A percentile compares a stretch with the other conserved stretches of the same genome.
Evolutionary conservation across 30 jellyfish, hydroid and myxozoan genomes (phyloP).

Genomic region (Phacellophora camtschatica): DNA sequence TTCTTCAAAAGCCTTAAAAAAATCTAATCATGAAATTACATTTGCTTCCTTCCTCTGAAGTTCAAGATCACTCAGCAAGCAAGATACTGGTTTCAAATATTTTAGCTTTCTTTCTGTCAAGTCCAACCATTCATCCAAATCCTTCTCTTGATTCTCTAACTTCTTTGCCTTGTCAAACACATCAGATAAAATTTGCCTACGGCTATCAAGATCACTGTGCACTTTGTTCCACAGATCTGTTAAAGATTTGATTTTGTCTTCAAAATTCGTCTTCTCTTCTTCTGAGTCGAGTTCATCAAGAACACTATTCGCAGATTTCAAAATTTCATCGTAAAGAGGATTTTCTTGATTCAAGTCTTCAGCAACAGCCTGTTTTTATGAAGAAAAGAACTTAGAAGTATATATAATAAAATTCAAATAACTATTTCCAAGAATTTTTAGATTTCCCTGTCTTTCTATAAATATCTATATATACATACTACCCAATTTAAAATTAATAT

Average conservation of each 20-base stretch:
- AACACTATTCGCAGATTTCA: constrained; percentile 31
- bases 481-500: no score
- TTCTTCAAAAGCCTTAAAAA: no score
- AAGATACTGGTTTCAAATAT: constrained; percentile 71
- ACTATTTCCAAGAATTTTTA: no score
- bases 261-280: constrained; percentile 36
- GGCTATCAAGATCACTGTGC: constrained; percentile 34
- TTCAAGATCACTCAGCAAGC: constrained; percentile 44
- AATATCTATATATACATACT: no score
- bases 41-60: constrained; percentile 77
- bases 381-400: background rate
- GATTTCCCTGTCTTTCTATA: no score
- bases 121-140: constrained; percentile 54
- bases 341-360: constrained; percentile 81
- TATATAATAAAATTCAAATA: background rate
- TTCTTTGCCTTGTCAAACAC: constrained; percentile 48
- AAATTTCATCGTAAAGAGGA: constrained; percentile 40
- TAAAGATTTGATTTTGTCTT: constrained; percentile 44
- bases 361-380: constrained; percentile 53
- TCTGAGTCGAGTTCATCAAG: constrained; percentile 44
- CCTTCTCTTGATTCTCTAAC: constrained; percentile 57
- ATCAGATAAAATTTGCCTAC: constrained; percentile 21
- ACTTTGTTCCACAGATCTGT: constrained; percentile 46
- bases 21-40: constrained; percentile 40
- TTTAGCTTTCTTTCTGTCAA: constrained; percentile 59